These are phyloP conservation scores for Platysternon megacephalum DNA, from an alignment of 2,113 vertebrate species.

Conservation along the genomic window DNA sequence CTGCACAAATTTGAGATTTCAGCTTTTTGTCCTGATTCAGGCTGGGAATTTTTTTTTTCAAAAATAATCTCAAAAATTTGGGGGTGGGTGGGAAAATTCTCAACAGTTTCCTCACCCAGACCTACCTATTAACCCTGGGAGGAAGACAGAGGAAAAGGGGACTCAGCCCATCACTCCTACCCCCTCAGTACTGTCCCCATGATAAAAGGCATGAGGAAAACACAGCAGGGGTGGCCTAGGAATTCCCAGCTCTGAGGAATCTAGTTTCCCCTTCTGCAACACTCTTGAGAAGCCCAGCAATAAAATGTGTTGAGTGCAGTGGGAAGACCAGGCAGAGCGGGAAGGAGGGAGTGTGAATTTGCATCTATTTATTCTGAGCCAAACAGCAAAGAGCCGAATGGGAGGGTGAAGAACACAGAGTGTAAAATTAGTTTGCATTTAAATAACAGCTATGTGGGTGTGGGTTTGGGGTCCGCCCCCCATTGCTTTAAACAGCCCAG, in stretches of 20 bases:
- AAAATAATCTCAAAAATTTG: background rate
- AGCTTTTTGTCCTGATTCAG: background rate
- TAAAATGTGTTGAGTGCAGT: background rate
- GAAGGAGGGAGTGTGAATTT: background rate
- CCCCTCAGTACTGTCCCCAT: background rate
- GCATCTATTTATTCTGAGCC: conserved; percentile 23
- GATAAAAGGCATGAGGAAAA: background rate
- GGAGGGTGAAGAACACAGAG: conserved; percentile 33
- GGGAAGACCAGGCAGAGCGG: background rate
- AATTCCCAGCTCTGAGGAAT: background rate
- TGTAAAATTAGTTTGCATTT: conserved; percentile 55
- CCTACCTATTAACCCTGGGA: background rate
- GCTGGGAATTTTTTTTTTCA: background rate
- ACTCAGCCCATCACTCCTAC: background rate
- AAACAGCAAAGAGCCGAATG: conserved; percentile 12
- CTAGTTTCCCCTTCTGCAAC: background rate
- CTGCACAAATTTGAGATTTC: background rate
- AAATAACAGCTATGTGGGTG: conserved; percentile 43
- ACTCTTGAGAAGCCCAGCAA: background rate
- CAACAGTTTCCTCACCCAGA: background rate
- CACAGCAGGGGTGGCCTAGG: background rate
- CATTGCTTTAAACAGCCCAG: conserved; percentile 58
- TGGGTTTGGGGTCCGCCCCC: background rate
- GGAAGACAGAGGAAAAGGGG: conserved; percentile 37
- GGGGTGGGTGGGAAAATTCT: background rate